Evolutionary conservation across 2,113 vertebrate species (phyloP), one percentile per base, ranked within the genome.

Genomic region (Sarotherodon lohbergeri): DNA sequence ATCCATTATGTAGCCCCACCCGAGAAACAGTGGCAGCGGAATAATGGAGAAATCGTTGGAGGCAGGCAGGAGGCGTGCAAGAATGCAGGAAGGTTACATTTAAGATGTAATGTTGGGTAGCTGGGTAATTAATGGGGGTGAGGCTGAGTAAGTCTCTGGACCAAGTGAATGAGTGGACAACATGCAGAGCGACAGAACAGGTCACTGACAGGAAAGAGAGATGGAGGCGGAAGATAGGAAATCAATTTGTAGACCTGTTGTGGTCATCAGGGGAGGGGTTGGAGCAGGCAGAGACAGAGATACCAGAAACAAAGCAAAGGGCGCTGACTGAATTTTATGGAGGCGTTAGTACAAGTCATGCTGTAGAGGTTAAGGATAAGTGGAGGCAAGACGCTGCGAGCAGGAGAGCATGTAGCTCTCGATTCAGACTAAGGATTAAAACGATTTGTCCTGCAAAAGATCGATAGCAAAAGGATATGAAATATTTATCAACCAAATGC

Each of bases 1-100:
- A 95, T 96, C 91, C 93, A 95, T 96, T 94, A 96, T 94, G 93
- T 89, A 93, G 87, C 86, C 86, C 91, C 89, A 32, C 92, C 88
- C 88, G 54, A 93, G 90, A 92, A 93, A 92, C 88, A 85, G 84
- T 91, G 5, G 80, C 88, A 85, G 88, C 36, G 17, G 85, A 92
- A 91, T 92, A 93, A 95, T 92, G 86, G 90, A 83, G 86, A 92
- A 94, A 94, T 95, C 90, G 43, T 92, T 91, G 90, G 85, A 90
- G 84, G 87, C 84, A 81, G 89, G 89, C 89, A 79, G 90, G 86
- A 90, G 92, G 91, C 86, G 81, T 88, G 90, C n/a, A 5, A 54
- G 88, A 88, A 88, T 22, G 41, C 81, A 81, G 88, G 86, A 88
- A 89, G 93, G 89, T 93, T 92, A 86, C 86, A 90, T 93, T 91